Evolutionary conservation across 2,113 vertebrate species (phyloP), one percentile per base, ranked within the genome.

Genomic region (Callaeas wilsoni): DNA sequence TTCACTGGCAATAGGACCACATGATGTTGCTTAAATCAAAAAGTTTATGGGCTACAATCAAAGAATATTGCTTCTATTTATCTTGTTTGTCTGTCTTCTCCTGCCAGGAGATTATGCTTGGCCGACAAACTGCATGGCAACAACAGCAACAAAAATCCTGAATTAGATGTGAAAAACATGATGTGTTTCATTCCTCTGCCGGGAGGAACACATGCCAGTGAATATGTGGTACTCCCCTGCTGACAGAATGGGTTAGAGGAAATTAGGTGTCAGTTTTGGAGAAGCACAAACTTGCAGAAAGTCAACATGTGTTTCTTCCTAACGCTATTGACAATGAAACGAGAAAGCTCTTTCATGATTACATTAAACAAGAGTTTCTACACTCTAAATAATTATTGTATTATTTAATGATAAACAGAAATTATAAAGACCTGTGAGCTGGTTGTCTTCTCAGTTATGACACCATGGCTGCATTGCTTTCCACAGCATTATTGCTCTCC

Each of bases 1-100:
- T 96, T 96, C 42, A 41, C 81, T 95, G 90, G 87, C 76, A 88
- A 55, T 15, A 41, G 60, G 47, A 50, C 47, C 73, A 62, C 90
- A 81, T 84, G 85, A 96, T 94, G 64, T 73, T 64, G 41, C 37
- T 46, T 76, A 89, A 94, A 89, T 75, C 67, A 82, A 91, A 93
- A 96, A 93, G 87, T 97, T 96, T 84, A 96, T 96, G 30, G 65
- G 50, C 79, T 95, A 86, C n/a, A 35, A 44, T 70, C 60, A 93
- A 96, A 96, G 89, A 62, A 60, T 92, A 62, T 79, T 87, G 55
- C 46, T 87, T 81, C 47, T 96, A 79, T 90, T 97, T 94, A 69
- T 90, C 93, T 96, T 93, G 78, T 90, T 95, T 88, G 12, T 55
- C 55, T 73, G 25, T 60, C 44, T 71, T 41, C 79, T 93, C 56